Evolutionary conservation across 2,888 invertebrate genomes (phyloP), one percentile per base, ranked within the genome.

Genomic region (Patella caerulea): DNA sequence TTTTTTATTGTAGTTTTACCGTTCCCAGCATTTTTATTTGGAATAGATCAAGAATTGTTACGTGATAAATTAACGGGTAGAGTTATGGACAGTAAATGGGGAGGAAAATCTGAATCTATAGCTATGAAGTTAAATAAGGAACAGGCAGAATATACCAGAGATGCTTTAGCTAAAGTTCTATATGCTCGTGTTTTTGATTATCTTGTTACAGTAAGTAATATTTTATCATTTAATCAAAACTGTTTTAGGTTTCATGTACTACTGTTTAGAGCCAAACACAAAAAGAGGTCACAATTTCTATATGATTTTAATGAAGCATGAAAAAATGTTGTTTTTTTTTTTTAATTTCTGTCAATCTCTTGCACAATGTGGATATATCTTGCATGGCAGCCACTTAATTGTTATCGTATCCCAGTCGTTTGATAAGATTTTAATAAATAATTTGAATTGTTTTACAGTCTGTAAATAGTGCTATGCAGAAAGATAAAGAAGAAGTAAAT

Each of bases 11-110:
- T 90, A 95, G 94, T 92, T 89, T 92, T 95, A 73, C 93, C 93
- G 75, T 94, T 93, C 86, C 94, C 95, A 52, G 93, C 94, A 1
- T 93, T 92, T 85, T 92, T 95, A 74, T 92, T 95, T 78, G 94
- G 94, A 73, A 92, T 95, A 56, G 92, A 93, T 59, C 86, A 92
- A 19, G 93, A 93, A 12, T 90, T 93, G 73, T 91, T 95, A 82
- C 92, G 93, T 76, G 92, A 92, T 79, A 95, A 95, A 88, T 87
- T 95, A 83, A 93, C 93, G 17, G 94, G 94, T 75, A 92, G 94
- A 34, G 92, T 93, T 80, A 94, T 95, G 92, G 94, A 94, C 88
- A 94, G 94, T 80, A 94, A 94, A 91, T 94, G 95, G 94, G 95
- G 95, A 73, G 93, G 92, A 53, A 93, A 94, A 85, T 93, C 93